A percentile compares a stretch with the other conserved stretches of the same genome.
phyloP scores from a whole-genome alignment of 37 sponge, comb jelly and placozoan genomes.

The Cladorhizidae sp. region DNA sequence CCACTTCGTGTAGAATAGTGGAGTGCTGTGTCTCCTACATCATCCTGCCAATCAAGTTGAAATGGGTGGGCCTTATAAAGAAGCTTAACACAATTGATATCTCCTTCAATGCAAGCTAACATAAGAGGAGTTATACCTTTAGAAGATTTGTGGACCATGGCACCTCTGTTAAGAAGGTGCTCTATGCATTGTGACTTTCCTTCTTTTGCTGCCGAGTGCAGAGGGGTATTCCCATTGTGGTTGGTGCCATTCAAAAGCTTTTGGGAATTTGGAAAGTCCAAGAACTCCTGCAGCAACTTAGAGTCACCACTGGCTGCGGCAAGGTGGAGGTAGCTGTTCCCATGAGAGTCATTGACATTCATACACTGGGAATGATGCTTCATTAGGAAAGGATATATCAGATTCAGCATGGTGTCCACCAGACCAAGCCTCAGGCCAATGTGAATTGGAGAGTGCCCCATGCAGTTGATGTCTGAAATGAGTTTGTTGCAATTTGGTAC shows the following conservation, averaged over 20 bases:
- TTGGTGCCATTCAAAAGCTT: conserved; percentile 68
- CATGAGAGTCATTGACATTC: conserved; percentile 35
- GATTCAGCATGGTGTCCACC: conserved; percentile 7
- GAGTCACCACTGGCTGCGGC: conserved; percentile 61
- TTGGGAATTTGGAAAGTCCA: conserved; percentile 14
- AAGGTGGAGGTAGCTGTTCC: conserved; percentile 65
- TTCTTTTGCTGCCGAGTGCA: conserved; percentile 64
- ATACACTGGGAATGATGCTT: background rate
- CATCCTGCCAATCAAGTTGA: conserved; percentile 50
- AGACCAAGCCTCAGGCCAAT: conserved; percentile 13
- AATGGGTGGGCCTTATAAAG: conserved; percentile 63
- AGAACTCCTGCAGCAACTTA: conserved; percentile 29
- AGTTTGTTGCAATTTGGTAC: conserved; percentile 23
- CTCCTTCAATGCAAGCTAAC: conserved; percentile 49
- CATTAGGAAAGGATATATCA: conserved; percentile 12
- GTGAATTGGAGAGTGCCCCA: conserved; percentile 49
- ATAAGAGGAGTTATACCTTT: conserved; percentile 68
- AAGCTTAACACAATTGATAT: conserved; percentile 30
- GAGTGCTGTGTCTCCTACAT: conserved; percentile 74
- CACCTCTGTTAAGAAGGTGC: conserved; percentile 74
- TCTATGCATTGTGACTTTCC: conserved; percentile 68
- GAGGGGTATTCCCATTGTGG: conserved; percentile 64
- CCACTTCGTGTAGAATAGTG: conserved; percentile 67
- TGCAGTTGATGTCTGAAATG: conserved; percentile 18
- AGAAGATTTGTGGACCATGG: conserved; percentile 67